Evolutionary conservation across 2,797 vertebrate species (phyloP).

Genomic region (Lagorchestes hirsutus): DNA sequence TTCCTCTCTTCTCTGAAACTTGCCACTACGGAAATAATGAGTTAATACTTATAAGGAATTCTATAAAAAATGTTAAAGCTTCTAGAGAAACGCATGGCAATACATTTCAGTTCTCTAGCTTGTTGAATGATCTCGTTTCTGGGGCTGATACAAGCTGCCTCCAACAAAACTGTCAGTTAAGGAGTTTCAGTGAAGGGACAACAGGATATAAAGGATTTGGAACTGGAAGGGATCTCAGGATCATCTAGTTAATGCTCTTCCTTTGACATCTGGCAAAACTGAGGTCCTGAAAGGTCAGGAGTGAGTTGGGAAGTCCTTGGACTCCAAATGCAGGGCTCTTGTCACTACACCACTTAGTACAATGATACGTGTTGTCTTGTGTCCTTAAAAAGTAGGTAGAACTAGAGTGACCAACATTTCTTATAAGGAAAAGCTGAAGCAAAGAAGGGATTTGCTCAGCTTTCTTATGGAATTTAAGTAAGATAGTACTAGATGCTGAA

Average conservation of each 20-base stretch:
- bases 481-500: not conserved
- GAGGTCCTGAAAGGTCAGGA: not conserved
- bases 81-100: slow-evolving; percentile 28
- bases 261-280: not conserved
- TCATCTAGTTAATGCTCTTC: not conserved
- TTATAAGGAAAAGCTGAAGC: not conserved
- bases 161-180: slow-evolving; percentile 27
- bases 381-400: slow-evolving; percentile 14
- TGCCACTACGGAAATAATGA: slow-evolving; percentile 12
- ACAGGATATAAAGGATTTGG: not conserved
- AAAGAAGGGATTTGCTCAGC: not conserved
- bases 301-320: not conserved
- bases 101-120: slow-evolving; percentile 9
- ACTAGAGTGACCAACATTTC: not conserved
- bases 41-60: not conserved
- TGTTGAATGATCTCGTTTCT: slow-evolving; percentile 19
- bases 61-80: not conserved
- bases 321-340: not conserved
- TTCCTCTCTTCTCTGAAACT: slow-evolving; percentile 37
- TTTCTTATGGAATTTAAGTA: not conserved
- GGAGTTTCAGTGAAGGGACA: not conserved
- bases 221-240: not conserved
- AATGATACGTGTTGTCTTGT: not conserved
- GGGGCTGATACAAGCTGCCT: slow-evolving; percentile 19
- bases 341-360: not conserved